phyloP scores from a whole-genome alignment of 2,888 invertebrate species.

The Geotrupes spiniger region DNA sequence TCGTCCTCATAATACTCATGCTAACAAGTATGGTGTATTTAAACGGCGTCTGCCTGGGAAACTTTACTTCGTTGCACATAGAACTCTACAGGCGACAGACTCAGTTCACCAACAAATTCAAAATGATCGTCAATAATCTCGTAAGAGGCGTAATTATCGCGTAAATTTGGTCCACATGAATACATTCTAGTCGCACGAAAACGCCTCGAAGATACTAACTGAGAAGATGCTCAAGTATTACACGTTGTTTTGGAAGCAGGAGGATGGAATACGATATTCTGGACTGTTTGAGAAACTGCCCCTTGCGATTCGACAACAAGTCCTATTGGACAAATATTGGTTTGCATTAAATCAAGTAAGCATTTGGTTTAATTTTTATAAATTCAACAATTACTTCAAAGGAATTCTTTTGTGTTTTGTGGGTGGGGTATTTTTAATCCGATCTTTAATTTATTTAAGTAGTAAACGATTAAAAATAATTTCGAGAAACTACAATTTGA shows the following conservation, averaged over 20 bases:
- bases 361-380: not conserved
- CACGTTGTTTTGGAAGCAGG: slow-evolving; percentile 16
- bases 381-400: not conserved
- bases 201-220: slow-evolving; percentile 15
- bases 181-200: slow-evolving; percentile 13
- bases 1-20: slow-evolving; percentile 12
- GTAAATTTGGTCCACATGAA: no score
- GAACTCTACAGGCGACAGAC: slow-evolving; percentile 17
- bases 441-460: no score
- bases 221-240: slow-evolving; percentile 17
- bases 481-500: no score
- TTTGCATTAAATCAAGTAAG: slow-evolving; percentile 23
- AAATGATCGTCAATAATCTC: slow-evolving; percentile 17
- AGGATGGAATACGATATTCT: slow-evolving; percentile 15
- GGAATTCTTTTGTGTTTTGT: no score
- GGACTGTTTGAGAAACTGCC: slow-evolving; percentile 18
- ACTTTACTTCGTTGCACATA: slow-evolving; percentile 13
- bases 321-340: slow-evolving; percentile 27
- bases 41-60: slow-evolving; percentile 16
- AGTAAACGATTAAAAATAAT: no score
- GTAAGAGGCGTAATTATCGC: not conserved
- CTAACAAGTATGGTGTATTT: slow-evolving; percentile 16
- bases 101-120: slow-evolving; percentile 17
- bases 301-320: slow-evolving; percentile 16
- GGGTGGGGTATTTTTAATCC: no score